Conservation (phyloP, 2,113 vertebrate species). For the Bufo bufo region DNA sequence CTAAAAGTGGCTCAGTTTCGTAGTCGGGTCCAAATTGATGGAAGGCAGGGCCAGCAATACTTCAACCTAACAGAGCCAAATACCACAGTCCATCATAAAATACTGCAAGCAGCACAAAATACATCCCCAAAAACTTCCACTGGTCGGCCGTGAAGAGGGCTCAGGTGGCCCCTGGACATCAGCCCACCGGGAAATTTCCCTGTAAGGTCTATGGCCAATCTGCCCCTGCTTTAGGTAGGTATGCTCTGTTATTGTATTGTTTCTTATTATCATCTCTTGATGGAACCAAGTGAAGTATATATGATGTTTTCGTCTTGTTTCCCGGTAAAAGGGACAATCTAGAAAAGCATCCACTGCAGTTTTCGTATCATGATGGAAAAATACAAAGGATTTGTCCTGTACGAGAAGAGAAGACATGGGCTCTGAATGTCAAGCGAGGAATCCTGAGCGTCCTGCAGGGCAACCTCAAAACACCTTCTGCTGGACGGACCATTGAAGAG, state of each 20-base stretch:
- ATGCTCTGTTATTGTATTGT: background rate
- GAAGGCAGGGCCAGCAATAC: no score
- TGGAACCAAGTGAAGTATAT: background rate
- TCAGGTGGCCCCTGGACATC: no score
- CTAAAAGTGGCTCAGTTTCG: no score
- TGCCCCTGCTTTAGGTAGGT: background rate
- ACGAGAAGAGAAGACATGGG: conserved; percentile 79
- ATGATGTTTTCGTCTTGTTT: background rate
- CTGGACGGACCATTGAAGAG: conserved; percentile 71
- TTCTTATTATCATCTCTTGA: background rate
- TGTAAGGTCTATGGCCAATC: no score
- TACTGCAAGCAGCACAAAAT: no score
- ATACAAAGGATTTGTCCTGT: conserved; percentile 80
- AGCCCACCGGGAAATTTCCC: no score
- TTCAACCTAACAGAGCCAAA: no score
- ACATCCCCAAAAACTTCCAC: no score
- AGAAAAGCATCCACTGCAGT: conserved; percentile 77
- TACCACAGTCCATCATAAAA: no score
- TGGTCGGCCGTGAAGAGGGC: no score
- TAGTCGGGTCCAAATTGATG: no score
- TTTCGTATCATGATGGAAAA: conserved; percentile 78
- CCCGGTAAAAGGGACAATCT: conserved; percentile 72
- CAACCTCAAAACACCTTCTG: conserved; percentile 54
- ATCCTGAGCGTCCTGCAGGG: conserved; percentile 86
- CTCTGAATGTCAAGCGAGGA: conserved; percentile 84